These are phyloP conservation scores for Osmerus mordax DNA, from an alignment of 2,113 vertebrate genomes.

Conservation along the genomic window DNA sequence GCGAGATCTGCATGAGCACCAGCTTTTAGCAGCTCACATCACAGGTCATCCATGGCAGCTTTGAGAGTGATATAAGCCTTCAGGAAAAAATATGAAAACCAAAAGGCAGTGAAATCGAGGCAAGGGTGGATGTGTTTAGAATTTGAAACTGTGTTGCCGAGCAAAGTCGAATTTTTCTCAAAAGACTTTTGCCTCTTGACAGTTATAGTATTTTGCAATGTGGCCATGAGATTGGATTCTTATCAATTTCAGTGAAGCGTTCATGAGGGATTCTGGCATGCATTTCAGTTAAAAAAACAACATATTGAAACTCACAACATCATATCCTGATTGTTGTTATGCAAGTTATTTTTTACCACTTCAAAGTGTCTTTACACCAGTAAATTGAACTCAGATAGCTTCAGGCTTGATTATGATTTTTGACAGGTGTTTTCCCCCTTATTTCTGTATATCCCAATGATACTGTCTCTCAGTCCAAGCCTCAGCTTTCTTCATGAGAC, in stretches of 20 bases:
- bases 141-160: too few species aligned
- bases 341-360: neutral
- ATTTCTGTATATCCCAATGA: neutral
- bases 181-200: too few species aligned
- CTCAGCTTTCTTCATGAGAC: neutral
- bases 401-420: neutral
- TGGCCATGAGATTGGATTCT: too few species aligned
- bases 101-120: too few species aligned
- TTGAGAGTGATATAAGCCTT: neutral
- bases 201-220: too few species aligned
- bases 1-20: neutral
- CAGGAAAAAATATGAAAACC: too few species aligned
- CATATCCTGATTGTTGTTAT: too few species aligned
- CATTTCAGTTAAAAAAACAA: neutral
- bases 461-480: neutral
- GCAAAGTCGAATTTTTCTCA: too few species aligned
- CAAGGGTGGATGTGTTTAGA: too few species aligned
- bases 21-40: conserved; percentile 6
- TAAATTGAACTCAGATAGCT: neutral
- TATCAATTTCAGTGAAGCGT: too few species aligned
- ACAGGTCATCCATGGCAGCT: neutral
- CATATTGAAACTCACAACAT: too few species aligned
- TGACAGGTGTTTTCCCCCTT: neutral
- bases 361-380: neutral
- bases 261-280: neutral